These are phyloP conservation scores for Sebastes flavidus DNA, from an alignment of 2,797 vertebrate genomes.

Conservation along the genomic window DNA sequence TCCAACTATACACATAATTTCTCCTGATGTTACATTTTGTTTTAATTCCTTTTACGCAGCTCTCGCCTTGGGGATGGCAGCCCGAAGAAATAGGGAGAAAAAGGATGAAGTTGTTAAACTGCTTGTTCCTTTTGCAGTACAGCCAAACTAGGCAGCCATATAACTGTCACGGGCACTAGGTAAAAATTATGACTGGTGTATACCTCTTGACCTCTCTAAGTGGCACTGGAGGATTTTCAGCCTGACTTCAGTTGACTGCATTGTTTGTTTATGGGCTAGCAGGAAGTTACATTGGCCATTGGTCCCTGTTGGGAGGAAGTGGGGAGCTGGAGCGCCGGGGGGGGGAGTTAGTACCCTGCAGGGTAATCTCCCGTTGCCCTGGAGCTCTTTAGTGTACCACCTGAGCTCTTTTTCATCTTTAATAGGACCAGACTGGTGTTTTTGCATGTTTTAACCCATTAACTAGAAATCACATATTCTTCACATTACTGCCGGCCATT, in stretches of 20 bases:
- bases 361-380: constrained; percentile 51
- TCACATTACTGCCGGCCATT: background rate
- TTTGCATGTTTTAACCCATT: constrained; percentile 37
- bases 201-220: constrained; percentile 76
- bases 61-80: background rate
- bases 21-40: background rate
- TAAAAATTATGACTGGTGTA: constrained; percentile 69
- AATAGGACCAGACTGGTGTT: constrained; percentile 36
- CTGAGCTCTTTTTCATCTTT: constrained; percentile 57
- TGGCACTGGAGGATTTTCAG: constrained; percentile 75
- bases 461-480: constrained; percentile 22
- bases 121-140: constrained; percentile 50
- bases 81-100: constrained; percentile 23
- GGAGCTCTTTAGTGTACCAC: constrained; percentile 44
- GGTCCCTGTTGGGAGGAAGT: constrained; percentile 70
- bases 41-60: background rate
- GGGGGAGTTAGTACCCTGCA: constrained; percentile 40
- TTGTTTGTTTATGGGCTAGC: constrained; percentile 77
- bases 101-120: constrained; percentile 60
- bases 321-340: constrained; percentile 12
- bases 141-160: constrained; percentile 62
- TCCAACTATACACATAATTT: constrained; percentile 11
- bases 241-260: constrained; percentile 75
- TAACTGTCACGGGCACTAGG: constrained; percentile 68
- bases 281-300: constrained; percentile 71